phyloP scores from a whole-genome alignment of 2,797 vertebrate genomes.

The Sebastes kiyomatsui region DNA sequence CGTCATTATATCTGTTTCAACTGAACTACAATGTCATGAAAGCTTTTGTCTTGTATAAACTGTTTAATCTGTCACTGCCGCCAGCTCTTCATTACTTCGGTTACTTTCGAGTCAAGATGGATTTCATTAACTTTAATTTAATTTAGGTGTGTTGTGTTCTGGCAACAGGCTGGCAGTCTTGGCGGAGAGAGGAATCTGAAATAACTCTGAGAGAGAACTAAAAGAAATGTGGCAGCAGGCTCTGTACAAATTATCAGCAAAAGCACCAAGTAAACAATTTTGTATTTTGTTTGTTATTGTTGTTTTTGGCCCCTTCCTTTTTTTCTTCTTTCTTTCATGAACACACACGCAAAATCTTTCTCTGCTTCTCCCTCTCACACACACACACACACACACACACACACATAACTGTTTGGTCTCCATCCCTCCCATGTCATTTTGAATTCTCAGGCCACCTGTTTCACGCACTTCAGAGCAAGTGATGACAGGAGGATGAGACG shows the following conservation, averaged over 20 bases:
- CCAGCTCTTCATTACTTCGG: slow-evolving; percentile 43
- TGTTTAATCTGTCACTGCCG: slow-evolving; percentile 19
- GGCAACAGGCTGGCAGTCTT: slow-evolving; percentile 15
- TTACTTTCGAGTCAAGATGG: slow-evolving; percentile 48
- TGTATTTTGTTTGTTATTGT: slow-evolving; percentile 24
- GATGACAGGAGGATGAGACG: slow-evolving; percentile 77
- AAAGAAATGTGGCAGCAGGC: slow-evolving; percentile 5
- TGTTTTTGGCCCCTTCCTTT: slow-evolving; percentile 25
- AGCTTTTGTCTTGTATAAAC: slow-evolving; percentile 33
- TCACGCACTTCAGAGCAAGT: slow-evolving; percentile 67
- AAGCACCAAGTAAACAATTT: slow-evolving; percentile 6
- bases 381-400: background rate
- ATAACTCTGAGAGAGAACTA: background rate
- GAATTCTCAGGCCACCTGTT: slow-evolving; percentile 79
- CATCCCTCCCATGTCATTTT: slow-evolving; percentile 66
- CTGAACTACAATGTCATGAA: slow-evolving; percentile 18
- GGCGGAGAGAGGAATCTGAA: slow-evolving; percentile 13
- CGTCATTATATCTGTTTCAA: slow-evolving; percentile 33
- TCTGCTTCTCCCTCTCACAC: background rate
- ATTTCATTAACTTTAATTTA: slow-evolving; percentile 54
- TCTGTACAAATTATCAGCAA: slow-evolving; percentile 4
- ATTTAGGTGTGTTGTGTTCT: slow-evolving; percentile 51
- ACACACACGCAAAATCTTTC: slow-evolving; percentile 13
- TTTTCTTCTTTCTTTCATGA: slow-evolving; percentile 26
- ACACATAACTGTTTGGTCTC: slow-evolving; percentile 50